phyloP scores from a whole-genome alignment of 1,140 invertebrate genomes.

The Lordiphosa clarofinis region DNA sequence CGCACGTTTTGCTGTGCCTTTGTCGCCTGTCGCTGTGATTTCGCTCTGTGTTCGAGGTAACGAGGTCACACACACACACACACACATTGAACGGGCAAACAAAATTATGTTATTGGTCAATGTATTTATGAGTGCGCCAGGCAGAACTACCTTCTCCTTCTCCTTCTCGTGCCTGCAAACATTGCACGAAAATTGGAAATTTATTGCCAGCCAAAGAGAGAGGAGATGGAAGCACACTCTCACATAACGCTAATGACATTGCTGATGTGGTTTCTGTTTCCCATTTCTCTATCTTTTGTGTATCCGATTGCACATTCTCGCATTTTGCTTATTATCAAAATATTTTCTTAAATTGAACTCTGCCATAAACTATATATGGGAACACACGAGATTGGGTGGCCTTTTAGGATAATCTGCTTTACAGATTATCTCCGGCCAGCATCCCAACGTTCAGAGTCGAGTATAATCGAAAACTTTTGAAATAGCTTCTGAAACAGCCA shows the following conservation, averaged over 20 bases:
- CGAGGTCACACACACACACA: conserved; percentile 56
- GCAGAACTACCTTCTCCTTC: too few species aligned
- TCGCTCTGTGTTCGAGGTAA: conserved; percentile 36
- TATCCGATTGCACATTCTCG: too few species aligned
- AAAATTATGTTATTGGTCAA: conserved; percentile 76
- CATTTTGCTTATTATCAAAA: too few species aligned
- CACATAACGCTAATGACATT: conserved; percentile 58
- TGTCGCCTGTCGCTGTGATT: conserved; percentile 61
- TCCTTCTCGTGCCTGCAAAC: conserved; percentile 17
- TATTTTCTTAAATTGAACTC: too few species aligned
- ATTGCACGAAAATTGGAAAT: conserved; percentile 66
- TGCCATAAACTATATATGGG: too few species aligned
- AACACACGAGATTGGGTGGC: too few species aligned
- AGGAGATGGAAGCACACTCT: conserved; percentile 6
- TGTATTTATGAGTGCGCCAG: conserved; percentile 63
- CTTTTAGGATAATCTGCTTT: too few species aligned
- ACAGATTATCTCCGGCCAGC: too few species aligned
- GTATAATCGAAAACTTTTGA: too few species aligned
- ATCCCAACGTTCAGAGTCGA: too few species aligned
- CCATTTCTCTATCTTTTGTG: background rate
- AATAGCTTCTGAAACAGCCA: too few species aligned
- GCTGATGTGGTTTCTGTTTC: conserved; percentile 33
- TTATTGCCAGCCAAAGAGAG: conserved; percentile 38
- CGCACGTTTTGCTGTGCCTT: conserved; percentile 45
- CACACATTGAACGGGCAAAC: conserved; percentile 19